phyloP scores from a whole-genome alignment of 2,797 vertebrate species.

The Rhynchotus rufescens region DNA sequence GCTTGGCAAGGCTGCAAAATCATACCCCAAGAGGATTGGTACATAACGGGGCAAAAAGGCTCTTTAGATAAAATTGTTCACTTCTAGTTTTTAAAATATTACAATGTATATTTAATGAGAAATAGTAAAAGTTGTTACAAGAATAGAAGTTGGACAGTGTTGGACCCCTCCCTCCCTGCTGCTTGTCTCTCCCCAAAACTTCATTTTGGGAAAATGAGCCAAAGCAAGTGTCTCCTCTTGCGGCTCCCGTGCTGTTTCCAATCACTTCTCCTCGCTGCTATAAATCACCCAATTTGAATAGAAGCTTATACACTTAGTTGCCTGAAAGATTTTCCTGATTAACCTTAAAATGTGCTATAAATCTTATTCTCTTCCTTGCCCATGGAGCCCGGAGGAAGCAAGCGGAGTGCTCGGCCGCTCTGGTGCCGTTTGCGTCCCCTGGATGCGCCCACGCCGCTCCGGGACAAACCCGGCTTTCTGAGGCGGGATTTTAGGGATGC shows the following conservation, averaged over 20 bases:
- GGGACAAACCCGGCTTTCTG: too few relatives aligned
- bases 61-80: background rate
- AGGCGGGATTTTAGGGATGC: background rate
- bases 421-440: accelerated
- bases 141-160: accelerated
- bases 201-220: background rate
- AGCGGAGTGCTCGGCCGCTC: background rate
- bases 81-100: background rate
- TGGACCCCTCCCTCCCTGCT: accelerated
- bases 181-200: background rate
- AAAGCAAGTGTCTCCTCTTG: background rate
- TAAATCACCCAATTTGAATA: conserved; percentile 39
- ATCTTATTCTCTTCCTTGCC: conserved; percentile 24
- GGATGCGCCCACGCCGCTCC: too few relatives aligned
- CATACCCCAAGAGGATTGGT: background rate
- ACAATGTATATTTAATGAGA: accelerated
- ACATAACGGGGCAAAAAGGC: background rate
- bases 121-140: background rate
- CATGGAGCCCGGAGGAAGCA: background rate
- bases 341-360: conserved; percentile 66
- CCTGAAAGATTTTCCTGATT: conserved; percentile 70
- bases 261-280: background rate
- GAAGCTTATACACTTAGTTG: conserved; percentile 54
- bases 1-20: background rate
- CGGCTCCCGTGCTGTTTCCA: background rate